Base-by-base conservation (phyloP, 2,113 vertebrate genomes). In the Ramphastos sulfuratus region DNA sequence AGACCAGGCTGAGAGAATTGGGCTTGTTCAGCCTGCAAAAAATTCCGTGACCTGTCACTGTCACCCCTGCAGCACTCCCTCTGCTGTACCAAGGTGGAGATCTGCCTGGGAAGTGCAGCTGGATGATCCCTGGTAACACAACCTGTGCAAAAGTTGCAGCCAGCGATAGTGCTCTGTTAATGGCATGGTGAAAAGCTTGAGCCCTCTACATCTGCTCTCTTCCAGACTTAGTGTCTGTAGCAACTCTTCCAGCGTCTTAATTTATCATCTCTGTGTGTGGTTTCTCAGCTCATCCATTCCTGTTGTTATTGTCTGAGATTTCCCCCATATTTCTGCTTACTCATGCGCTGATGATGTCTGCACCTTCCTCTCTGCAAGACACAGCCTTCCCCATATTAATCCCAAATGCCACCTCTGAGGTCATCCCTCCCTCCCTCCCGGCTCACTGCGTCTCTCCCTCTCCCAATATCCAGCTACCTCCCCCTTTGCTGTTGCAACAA, bases 351-450 rank as follows among this genome's bases (percentile, higher is more conserved):
- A n/a, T 0, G 2, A 39, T 23, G 74, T 56, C 79, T 44, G 11
- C 21, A 16, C 54, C 52, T 69, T 82, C 74, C 74, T 58, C 50
- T 60, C 55, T 24, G 8, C n/a, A 33, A 64, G 24, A 78, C 0
- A 0, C 27, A 48, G 44, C 8, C 56, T 46, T 64, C 30, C 37
- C 18, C 6, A 2, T 67, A 88, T 64, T 33, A 44, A 84, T 79
- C 74, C 82, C 46, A 94, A 78, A 93, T 60, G 58, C 74, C 88
- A 15, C 48, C 37, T 69, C 73, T 78, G 70, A 78, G 74, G 58
- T 94, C 87, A 94, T 70, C 44, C 48, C 30, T 11, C 37, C 37
- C 37, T 70, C 46, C 60, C 42, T 80, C 50, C 79, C 12, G 12
- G 25, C 37, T 89, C 2, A 0, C 21, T 89, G 44, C 50, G 28